Base-by-base conservation (phyloP, 1,140 invertebrate genomes). In the Papilio xuthus region DNA sequence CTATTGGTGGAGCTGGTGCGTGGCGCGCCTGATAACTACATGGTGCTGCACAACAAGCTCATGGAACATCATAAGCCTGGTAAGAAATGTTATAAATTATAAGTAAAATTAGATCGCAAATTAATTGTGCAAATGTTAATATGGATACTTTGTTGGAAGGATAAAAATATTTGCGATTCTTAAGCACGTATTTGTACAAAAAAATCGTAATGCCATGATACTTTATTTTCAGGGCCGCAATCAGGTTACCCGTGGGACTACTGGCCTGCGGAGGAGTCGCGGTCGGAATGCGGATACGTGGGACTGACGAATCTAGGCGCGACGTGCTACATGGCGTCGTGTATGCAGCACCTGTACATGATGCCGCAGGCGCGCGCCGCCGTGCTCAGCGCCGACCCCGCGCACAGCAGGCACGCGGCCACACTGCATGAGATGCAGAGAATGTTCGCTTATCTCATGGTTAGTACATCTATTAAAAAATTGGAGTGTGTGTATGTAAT, bases 271-370 rank as follows among this genome's bases (percentile, higher is more conserved):
- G 98, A 99, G 86, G 98, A 99, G 90, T 98, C 98, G 0, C 94
- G 98, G 4, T 97, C 98, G 0, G 97, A 98, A 85, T 99, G 98
- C 92, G 98, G 98, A 7, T 99, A 98, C 92, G 98, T 99, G 0
- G 98, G 98, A 0, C 93, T 99, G 6, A 98, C 98, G 0, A 99
- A 99, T 93, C 94, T 99, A 7, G 98, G 98, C 26, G 98, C 98
- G 15, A 99, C 98, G 0, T 99, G 98, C 90, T 99, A 99, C 90
- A 98, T 99, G 98, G 98, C 98, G 4, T 98, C 98, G 26, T 99
- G 98, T 88, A 98, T 99, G 96, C 98, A 99, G 90, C 98, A 99
- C 93, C 91, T 99, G 41, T 99, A 98, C 86, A 99, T 99, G 98
- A 98, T 99, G 96, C 98, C 98, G 7, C 97, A 98, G 87, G 97